phyloP scores from a whole-genome alignment of 2,113 vertebrate genomes.

The Lepisosteus osseus region DNA sequence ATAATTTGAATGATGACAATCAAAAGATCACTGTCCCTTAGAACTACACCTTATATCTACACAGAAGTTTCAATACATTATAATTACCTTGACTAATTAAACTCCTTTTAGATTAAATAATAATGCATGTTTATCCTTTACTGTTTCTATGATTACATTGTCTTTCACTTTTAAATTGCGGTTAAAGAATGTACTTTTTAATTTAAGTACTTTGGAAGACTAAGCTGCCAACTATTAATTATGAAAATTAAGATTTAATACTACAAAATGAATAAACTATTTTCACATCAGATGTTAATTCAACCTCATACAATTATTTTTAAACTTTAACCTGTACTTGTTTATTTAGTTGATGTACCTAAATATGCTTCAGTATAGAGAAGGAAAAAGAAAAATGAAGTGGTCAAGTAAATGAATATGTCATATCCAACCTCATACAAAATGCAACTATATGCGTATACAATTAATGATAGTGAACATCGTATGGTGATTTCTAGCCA shows the following conservation, averaged over 20 bases:
- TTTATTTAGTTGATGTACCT: not conserved
- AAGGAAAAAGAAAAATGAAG: not conserved
- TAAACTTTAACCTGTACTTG: not conserved
- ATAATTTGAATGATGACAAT: slow-evolving; percentile 1
- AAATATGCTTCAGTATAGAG: not conserved
- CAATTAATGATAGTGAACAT: not conserved
- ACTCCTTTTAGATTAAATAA: not conserved
- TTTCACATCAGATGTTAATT: not conserved
- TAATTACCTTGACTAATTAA: not conserved
- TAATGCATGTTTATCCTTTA: not conserved
- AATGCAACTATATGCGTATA: not conserved
- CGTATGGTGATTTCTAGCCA: not conserved
- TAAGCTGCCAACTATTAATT: too few species aligned
- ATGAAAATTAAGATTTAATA: too few species aligned
- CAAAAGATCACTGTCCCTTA: not conserved
- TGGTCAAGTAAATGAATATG: not conserved
- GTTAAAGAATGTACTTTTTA: too few species aligned
- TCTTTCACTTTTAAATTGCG: too few species aligned
- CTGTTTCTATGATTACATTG: too few species aligned
- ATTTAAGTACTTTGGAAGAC: too few species aligned
- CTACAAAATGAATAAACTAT: too few species aligned
- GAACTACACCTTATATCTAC: not conserved
- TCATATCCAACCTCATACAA: not conserved
- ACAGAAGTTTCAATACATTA: not conserved
- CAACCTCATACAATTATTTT: not conserved